These are phyloP conservation scores for Desoria tigrina DNA, from an alignment of 2,888 invertebrate species.

Conservation along the genomic window DNA sequence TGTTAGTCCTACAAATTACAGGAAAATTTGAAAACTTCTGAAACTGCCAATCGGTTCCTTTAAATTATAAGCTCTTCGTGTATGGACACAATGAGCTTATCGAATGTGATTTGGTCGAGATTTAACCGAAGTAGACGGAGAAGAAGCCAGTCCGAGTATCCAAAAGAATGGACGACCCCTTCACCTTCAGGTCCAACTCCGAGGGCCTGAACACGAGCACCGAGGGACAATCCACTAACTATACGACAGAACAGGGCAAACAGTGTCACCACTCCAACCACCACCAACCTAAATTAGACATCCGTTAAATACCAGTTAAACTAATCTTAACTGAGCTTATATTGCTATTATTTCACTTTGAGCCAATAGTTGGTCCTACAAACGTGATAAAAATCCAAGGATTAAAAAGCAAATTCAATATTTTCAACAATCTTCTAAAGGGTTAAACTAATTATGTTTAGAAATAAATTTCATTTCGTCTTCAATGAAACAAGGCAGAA, in stretches of 20 bases:
- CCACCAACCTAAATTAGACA: slow-evolving; percentile 28
- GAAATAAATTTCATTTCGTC: too few species aligned
- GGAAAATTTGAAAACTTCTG: too few species aligned
- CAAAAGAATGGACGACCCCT: slow-evolving; percentile 16
- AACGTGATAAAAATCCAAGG: too few species aligned
- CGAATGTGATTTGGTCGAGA: slow-evolving; percentile 41
- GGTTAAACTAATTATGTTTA: too few species aligned
- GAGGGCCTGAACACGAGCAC: slow-evolving; percentile 12
- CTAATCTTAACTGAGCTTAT: not conserved
- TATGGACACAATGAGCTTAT: slow-evolving; percentile 39
- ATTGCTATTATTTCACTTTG: too few species aligned
- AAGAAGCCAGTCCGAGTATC: slow-evolving; percentile 47
- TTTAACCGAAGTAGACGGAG: slow-evolving; percentile 46
- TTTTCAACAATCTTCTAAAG: too few species aligned
- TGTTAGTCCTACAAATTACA: too few species aligned
- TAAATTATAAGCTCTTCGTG: slow-evolving; percentile 33
- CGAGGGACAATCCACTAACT: slow-evolving; percentile 35
- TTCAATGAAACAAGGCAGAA: too few species aligned
- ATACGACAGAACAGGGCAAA: slow-evolving; percentile 30
- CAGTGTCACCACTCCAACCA: slow-evolving; percentile 28
- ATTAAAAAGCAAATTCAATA: too few species aligned
- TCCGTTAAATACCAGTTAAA: slow-evolving; percentile 1
- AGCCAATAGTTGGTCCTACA: too few species aligned
- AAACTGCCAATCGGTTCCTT: too few species aligned
- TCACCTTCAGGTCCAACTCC: not conserved